Evolutionary conservation across 2,113 vertebrate species (phyloP), one percentile per base, ranked within the genome.

Genomic region (Hippocampus mohnikei): DNA sequence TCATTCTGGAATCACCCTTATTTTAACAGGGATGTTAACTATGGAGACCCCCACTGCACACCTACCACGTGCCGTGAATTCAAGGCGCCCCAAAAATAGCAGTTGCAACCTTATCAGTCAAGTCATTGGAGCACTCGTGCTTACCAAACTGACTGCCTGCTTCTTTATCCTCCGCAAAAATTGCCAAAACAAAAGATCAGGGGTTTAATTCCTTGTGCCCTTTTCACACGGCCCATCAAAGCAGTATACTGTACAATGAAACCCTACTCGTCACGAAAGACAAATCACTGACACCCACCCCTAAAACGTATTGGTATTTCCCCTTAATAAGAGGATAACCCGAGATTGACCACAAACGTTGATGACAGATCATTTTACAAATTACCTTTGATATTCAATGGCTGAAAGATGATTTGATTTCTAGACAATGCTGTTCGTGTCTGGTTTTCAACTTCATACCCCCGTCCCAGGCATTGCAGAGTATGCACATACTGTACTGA

Each of bases 41-140:
- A 8, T 1, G 50, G 50, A n/a, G 20, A 52, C 50, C 50, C 20
- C 50, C 50, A n/a, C 5, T 60, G 44, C n/a, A 61, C 29, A 53
- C 48, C 60, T 21, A 53, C 58, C 20, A 37, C 40, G 62, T 69
- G 48, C 40, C 25, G 71, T 42, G 65, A 77, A 73, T 67, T 65
- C 42, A 66, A 77, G 33, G 48, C 61, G 8, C 64, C 16, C 71
- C 74, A 27, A 79, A 87, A 84, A 87, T 88, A 88, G 87, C 1
- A 44, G 20, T 71, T 52, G 70, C 87, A 86, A 81, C 76, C 75
- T 82, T 74, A 72, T 64, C 41, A 72, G 66, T 41, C 29, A 68
- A 52, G 73, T 33, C 58, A 60, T 20, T 27, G 8, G 27, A 60
- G 27, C 27, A 33, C 56, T 65, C 5, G 12, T 5, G 41, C n/a